Conservation (phyloP, 2,113 vertebrate species). For the Ardeotis arabs region DNA sequence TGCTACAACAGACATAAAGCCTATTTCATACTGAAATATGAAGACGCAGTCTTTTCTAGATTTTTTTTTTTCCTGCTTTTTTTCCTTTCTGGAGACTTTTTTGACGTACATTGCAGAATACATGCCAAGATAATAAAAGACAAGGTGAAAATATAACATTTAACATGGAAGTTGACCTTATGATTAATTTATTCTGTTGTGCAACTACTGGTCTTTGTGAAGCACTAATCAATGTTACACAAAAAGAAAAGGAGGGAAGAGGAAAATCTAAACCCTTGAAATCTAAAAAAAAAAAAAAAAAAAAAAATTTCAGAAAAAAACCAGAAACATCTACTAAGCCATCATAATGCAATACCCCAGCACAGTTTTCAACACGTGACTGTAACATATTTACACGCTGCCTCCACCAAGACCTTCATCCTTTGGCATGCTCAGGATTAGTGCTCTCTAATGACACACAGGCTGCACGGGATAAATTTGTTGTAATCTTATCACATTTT, state of each 20-base stretch:
- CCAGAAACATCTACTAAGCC: not conserved
- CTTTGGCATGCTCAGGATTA: accelerated
- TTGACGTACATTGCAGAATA: not conserved
- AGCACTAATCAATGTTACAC: not conserved
- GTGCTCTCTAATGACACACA: not conserved
- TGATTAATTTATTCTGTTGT: not conserved
- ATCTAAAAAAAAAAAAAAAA: not conserved
- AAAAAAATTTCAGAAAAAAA: no score
- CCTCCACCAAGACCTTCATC: not conserved
- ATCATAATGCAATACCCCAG: not conserved
- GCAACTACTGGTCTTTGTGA: not conserved
- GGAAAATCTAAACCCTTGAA: not conserved
- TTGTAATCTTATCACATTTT: not conserved
- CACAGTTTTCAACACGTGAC: not conserved
- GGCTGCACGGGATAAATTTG: accelerated
- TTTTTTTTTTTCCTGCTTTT: not conserved
- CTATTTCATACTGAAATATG: not conserved
- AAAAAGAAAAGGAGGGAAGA: not conserved
- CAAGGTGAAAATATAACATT: not conserved
- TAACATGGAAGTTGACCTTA: not conserved
- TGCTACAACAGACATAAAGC: not conserved
- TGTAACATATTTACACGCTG: not conserved
- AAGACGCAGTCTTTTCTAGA: not conserved
- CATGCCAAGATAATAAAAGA: not conserved
- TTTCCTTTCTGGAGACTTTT: not conserved